Base-by-base conservation (phyloP, 2,888 invertebrate genomes). In the Dryomyza anilis region DNA sequence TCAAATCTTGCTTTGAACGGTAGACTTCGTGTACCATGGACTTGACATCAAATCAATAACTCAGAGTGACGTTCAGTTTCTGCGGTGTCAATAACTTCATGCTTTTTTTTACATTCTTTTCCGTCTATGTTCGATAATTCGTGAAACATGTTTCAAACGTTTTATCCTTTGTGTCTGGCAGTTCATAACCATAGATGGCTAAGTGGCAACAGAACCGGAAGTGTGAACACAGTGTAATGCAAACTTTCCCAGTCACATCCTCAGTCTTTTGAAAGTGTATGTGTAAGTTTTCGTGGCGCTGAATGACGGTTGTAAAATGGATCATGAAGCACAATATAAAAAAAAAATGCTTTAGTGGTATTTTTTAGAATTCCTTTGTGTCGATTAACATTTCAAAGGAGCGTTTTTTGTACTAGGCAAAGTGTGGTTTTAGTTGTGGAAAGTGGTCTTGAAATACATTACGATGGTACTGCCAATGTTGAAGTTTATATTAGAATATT, bases 301-400 rank as follows among this genome's bases (percentile, higher is more conserved):
- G 16, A 19, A 8, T 21, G 27, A 27, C 52, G n/a, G n/a, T 12
- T 27, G 52, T 29, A 7, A 52, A 27, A 29, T 52, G 29, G 23
- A 12, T n/a, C n/a, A n/a, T n/a, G n/a, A n/a, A 29, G n/a, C 25
- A 52, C 29, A 23, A 23, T 45, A 59, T 48, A 43, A 12, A 46
- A 12, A 19, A 25, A 59, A 48, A 59, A 50, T 25, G 61, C 61
- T 52, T 52, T 36, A 30, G 60, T 60, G 30, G 60, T 50, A 50
- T 23, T 50, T 60, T 55, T 50, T 27, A 33, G 52, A 36, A 61
- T 61, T 61, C 61, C 61, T 61, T 61, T 61, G 39, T 52, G 52
- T 27, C 61, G 61, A 61, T 52, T 61, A 61, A 61, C 61, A 61
- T 61, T 52, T 61, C 61, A 52, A 61, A 43, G 16, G 36, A 55